phyloP scores from a whole-genome alignment of 2,888 invertebrate genomes.

The Fragum fragum region DNA sequence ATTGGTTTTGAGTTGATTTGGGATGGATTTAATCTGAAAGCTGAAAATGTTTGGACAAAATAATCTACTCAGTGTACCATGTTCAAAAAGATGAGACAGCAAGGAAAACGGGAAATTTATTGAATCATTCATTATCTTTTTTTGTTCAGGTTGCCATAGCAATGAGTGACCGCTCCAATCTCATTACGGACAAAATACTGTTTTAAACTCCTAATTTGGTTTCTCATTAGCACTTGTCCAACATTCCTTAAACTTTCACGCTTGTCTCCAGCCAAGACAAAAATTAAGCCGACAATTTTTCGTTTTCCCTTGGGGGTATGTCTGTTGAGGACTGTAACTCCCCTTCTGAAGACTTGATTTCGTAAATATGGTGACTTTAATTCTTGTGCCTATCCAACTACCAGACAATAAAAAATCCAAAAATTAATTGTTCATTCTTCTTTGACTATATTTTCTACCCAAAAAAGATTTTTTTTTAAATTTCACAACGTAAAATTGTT shows the following conservation, averaged over 20 bases:
- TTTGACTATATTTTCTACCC: too few relatives aligned
- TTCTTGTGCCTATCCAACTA: background rate
- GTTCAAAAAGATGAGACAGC: constrained; percentile 1
- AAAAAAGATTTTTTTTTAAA: too few relatives aligned
- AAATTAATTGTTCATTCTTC: too few relatives aligned
- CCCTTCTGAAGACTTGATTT: background rate
- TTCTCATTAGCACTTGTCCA: constrained; percentile 35
- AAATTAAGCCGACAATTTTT: constrained; percentile 20
- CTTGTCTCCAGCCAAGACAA: constrained; percentile 15
- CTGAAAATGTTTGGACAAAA: too few relatives aligned
- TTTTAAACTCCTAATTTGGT: constrained; percentile 34
- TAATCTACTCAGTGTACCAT: too few relatives aligned
- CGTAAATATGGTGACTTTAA: background rate
- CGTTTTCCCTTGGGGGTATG: background rate
- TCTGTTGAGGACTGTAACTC: background rate
- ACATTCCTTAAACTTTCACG: constrained; percentile 25
- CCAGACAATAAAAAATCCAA: background rate
- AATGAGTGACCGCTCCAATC: constrained; percentile 32
- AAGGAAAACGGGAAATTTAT: constrained; percentile 17
- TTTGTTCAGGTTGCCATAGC: constrained; percentile 26
- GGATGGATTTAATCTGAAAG: too few relatives aligned
- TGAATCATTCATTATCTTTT: constrained; percentile 32
- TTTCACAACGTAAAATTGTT: too few relatives aligned
- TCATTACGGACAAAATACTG: constrained; percentile 34
- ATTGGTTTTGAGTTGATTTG: too few relatives aligned